phyloP scores from a whole-genome alignment of 2,113 vertebrate species.

The Hippopotamus amphibius region DNA sequence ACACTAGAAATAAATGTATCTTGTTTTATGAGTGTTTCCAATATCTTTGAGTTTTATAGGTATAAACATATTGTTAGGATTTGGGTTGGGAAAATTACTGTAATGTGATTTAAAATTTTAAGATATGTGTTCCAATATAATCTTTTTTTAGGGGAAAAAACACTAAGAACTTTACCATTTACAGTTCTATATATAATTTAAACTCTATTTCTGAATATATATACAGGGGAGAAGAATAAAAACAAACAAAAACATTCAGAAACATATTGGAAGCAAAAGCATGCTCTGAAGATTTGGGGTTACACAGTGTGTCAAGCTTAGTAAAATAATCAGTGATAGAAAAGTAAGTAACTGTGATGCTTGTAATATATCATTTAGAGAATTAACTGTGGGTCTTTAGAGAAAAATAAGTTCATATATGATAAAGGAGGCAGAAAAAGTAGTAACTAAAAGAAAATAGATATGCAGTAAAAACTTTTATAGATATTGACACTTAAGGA shows the following conservation, averaged over 20 bases:
- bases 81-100: constrained; percentile 2
- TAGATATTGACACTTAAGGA: not conserved
- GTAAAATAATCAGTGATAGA: not conserved
- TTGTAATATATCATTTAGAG: not conserved
- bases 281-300: not conserved
- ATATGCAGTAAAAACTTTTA: not conserved
- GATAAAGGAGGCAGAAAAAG: not conserved
- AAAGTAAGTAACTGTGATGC: not conserved
- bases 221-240: not conserved
- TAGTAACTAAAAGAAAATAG: not conserved
- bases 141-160: constrained; percentile 42
- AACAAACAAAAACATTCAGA: constrained; percentile 32
- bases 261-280: not conserved
- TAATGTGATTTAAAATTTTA: constrained; percentile 45
- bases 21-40: constrained; percentile 43
- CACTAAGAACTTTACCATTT: constrained; percentile 14
- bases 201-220: not conserved
- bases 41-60: constrained; percentile 25
- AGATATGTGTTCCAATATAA: not conserved
- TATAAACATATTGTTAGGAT: constrained; percentile 33
- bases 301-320: not conserved
- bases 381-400: not conserved
- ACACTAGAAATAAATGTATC: constrained; percentile 29
- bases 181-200: constrained; percentile 50
- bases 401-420: not conserved